Percentiles rank a stretch among this genome's conserved stretches.
These are phyloP conservation scores for Ephydatia muelleri DNA, from an alignment of 37 sponge, comb jelly and placozoan genomes.

Conservation along the genomic window DNA sequence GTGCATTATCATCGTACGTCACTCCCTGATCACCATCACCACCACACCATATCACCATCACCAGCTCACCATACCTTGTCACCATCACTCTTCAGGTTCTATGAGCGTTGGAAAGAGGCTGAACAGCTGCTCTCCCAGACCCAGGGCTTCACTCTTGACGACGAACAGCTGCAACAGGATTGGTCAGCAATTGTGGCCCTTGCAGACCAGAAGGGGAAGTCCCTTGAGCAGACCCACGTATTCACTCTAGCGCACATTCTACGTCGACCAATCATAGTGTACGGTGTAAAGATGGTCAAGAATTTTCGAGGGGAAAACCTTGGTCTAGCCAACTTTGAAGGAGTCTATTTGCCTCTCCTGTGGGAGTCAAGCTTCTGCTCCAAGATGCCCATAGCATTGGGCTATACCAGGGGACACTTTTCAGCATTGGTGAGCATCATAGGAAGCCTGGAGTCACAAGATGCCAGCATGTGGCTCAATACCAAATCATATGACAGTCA, in stretches of 20 bases:
- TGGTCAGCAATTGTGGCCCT: conserved; percentile 71
- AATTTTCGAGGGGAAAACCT: conserved; percentile 81
- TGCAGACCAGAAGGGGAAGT: conserved; percentile 68
- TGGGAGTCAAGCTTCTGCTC: conserved; percentile 85
- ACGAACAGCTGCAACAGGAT: conserved; percentile 74
- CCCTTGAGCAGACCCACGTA: conserved; percentile 85
- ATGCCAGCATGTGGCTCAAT: conserved; percentile 33
- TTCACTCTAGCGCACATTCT: conserved; percentile 86
- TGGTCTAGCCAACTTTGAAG: conserved; percentile 85
- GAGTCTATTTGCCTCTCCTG: conserved; percentile 84
- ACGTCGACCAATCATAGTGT: conserved; percentile 84
- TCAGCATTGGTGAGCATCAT: conserved; percentile 78
- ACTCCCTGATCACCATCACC: not conserved
- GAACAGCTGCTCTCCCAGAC: conserved; percentile 69
- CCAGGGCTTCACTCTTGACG: conserved; percentile 74
- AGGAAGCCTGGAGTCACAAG: conserved; percentile 19
- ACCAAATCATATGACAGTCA: conserved; percentile 34
- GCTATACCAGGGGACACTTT: conserved; percentile 92
- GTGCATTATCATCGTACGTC: too few species aligned
- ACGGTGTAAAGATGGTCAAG: conserved; percentile 85
- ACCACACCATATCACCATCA: too few species aligned
- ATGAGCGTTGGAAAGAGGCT: conserved; percentile 77
- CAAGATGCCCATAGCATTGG: conserved; percentile 81
- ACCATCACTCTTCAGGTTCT: too few species aligned
- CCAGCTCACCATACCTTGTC: too few species aligned